Conservation (phyloP, 2,113 vertebrate genomes). For the Ailurus styani region DNA sequence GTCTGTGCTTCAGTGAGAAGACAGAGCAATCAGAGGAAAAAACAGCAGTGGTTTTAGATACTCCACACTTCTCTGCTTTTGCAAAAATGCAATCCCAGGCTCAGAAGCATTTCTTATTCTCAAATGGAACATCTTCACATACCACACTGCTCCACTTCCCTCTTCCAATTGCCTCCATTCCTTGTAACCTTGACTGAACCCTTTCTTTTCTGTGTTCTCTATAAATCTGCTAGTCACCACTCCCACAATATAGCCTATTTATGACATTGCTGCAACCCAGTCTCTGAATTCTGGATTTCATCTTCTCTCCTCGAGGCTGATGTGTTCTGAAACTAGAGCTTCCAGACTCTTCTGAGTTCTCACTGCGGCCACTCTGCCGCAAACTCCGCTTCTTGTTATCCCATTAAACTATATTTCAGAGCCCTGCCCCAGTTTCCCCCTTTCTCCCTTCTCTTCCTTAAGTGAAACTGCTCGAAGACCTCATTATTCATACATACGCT, state of each 20-base stretch:
- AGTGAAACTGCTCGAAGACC: background rate
- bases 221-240: slow-evolving; percentile 27
- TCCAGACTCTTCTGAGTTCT: background rate
- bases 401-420: slow-evolving; percentile 5
- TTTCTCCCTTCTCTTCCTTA: slow-evolving; percentile 13
- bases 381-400: slow-evolving; percentile 8
- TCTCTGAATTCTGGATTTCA: slow-evolving; percentile 51
- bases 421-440: background rate
- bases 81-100: background rate
- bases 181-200: slow-evolving; percentile 42
- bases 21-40: background rate
- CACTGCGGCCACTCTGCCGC: background rate
- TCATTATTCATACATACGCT: slow-evolving; percentile 43
- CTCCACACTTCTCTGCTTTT: background rate
- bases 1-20: background rate
- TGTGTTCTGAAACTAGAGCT: background rate
- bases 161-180: slow-evolving; percentile 39
- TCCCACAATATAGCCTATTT: slow-evolving; percentile 2
- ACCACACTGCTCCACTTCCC: background rate
- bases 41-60: background rate
- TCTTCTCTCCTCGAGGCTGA: slow-evolving; percentile 8
- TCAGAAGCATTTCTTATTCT: slow-evolving; percentile 29
- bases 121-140: background rate
- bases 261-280: background rate
- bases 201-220: background rate